These are phyloP conservation scores for Temnothorax longispinosus DNA, from an alignment of 1,140 invertebrate species.

Conservation along the genomic window DNA sequence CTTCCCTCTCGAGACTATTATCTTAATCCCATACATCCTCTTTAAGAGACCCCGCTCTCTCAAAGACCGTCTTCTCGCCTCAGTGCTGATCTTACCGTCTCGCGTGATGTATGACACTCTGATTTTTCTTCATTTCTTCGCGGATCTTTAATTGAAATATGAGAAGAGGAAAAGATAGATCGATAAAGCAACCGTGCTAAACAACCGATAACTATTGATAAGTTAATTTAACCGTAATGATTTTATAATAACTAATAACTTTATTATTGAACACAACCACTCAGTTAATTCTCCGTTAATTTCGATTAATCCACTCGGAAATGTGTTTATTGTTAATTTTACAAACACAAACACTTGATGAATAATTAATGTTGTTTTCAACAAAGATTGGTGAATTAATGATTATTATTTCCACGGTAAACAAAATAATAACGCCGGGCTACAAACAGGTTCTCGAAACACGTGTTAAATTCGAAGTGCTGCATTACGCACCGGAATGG, in stretches of 20 bases:
- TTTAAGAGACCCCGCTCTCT: constrained; percentile 76
- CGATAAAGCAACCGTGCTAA: not conserved
- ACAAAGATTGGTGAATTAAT: not conserved
- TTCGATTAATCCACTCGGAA: not conserved
- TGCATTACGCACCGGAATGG: constrained; percentile 27
- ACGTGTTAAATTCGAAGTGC: constrained; percentile 26
- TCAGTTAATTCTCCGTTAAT: not conserved
- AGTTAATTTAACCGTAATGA: not conserved
- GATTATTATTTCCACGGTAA: not conserved
- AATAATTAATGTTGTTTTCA: constrained; percentile 6
- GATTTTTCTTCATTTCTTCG: constrained; percentile 17
- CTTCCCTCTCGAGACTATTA: constrained; percentile 79
- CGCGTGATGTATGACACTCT: constrained; percentile 18
- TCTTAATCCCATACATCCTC: constrained; percentile 83
- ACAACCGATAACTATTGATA: not conserved
- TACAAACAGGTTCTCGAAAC: not conserved
- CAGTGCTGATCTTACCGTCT: constrained; percentile 14
- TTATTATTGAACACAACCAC: too few species aligned
- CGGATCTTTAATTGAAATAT: constrained; percentile 15
- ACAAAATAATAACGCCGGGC: not conserved
- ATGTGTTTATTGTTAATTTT: not conserved
- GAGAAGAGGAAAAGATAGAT: not conserved
- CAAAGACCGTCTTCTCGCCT: constrained; percentile 38
- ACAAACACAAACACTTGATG: not conserved
- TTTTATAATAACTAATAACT: not conserved